Percentiles rank a stretch among this genome's conserved stretches.
phyloP scores from a whole-genome alignment of 2,888 invertebrate genomes.

The Urechis unicinctus region DNA sequence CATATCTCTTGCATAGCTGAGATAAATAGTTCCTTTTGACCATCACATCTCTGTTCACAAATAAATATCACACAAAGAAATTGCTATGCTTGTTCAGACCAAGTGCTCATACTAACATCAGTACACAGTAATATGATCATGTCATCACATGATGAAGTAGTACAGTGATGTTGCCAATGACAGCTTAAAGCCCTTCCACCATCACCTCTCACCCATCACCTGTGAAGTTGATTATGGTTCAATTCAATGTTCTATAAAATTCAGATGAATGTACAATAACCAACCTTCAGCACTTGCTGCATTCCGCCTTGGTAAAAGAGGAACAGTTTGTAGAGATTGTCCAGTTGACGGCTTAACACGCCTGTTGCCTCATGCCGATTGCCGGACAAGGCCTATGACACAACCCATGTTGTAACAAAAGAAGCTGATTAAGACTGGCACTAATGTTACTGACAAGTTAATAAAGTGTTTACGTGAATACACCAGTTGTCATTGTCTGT shows the following conservation, averaged over 20 bases:
- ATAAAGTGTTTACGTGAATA: too few relatives aligned
- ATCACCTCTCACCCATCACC: too few relatives aligned
- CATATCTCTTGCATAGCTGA: constrained; percentile 3
- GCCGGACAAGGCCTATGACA: constrained; percentile 73
- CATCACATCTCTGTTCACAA: constrained; percentile 1
- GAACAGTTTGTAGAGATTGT: constrained; percentile 69
- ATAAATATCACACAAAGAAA: too few relatives aligned
- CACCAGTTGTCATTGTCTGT: too few relatives aligned
- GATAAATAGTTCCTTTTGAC: neutral
- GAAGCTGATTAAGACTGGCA: neutral
- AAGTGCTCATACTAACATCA: too few relatives aligned
- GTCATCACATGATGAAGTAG: too few relatives aligned
- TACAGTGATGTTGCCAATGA: too few relatives aligned
- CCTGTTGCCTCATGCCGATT: constrained; percentile 79
- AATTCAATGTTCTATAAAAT: neutral
- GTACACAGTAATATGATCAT: too few relatives aligned
- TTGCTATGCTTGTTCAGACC: too few relatives aligned
- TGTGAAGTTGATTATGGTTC: constrained; percentile 29
- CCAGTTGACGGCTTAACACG: constrained; percentile 71
- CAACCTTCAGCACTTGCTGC: constrained; percentile 62
- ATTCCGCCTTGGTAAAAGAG: constrained; percentile 81
- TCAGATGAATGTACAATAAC: constrained; percentile 40
- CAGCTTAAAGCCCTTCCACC: too few relatives aligned
- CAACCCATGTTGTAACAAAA: neutral
- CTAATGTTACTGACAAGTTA: too few relatives aligned